phyloP scores from a whole-genome alignment of 2,113 vertebrate species.

The Cyanoramphus novaezelandiae region DNA sequence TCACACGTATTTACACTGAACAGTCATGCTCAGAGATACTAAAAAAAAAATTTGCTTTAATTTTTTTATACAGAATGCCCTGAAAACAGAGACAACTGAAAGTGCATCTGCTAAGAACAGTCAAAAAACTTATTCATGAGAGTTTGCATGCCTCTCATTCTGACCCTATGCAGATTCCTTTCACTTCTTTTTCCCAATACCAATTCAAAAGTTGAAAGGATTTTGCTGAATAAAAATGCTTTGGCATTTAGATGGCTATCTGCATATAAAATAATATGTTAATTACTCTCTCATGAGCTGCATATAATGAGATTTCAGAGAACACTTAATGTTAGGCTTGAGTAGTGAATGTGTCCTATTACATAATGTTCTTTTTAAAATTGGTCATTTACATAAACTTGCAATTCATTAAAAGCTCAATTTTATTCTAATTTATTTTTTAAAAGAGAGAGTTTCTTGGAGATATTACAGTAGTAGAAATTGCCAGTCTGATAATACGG shows the following conservation, averaged over 20 bases:
- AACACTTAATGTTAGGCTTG: slow-evolving; percentile 12
- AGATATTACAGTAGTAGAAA: not conserved
- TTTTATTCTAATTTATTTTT: not conserved
- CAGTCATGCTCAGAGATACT: not conserved
- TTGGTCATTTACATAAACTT: not conserved
- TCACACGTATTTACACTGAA: not conserved
- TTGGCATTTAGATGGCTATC: slow-evolving; percentile 54
- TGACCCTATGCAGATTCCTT: not conserved
- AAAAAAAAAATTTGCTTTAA: not conserved
- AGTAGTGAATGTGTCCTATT: not conserved
- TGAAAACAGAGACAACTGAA: not conserved
- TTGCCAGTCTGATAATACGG: not conserved
- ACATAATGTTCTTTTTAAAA: not conserved
- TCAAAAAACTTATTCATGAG: not conserved
- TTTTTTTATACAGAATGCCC: not conserved
- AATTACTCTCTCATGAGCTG: slow-evolving; percentile 39
- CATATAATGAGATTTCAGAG: slow-evolving; percentile 18
- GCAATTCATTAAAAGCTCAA: not conserved
- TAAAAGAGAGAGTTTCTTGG: not conserved
- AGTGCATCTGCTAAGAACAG: not conserved
- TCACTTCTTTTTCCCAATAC: not conserved
- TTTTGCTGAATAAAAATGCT: slow-evolving; percentile 33
- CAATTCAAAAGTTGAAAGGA: slow-evolving; percentile 34
- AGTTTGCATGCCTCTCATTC: not conserved
- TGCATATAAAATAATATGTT: slow-evolving; percentile 53